phyloP scores from a whole-genome alignment of 2,888 invertebrate species.

The Sceliomorpha sp. region DNA sequence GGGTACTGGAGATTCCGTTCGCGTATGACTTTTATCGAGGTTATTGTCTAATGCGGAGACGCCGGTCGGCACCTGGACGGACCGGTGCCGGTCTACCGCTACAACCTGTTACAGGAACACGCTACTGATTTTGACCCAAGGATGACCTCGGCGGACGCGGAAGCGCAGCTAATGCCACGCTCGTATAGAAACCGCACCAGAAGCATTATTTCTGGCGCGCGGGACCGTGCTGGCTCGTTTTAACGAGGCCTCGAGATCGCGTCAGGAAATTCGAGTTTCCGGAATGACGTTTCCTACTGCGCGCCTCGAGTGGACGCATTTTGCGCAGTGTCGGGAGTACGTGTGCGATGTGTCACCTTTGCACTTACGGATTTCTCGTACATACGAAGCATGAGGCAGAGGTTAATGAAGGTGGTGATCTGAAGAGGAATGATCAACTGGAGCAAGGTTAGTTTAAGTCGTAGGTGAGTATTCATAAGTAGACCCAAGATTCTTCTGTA shows the following conservation, averaged over 20 bases:
- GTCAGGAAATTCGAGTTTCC: constrained; percentile 47
- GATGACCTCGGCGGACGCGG: constrained; percentile 69
- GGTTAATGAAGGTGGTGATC: no score
- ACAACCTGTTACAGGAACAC: constrained; percentile 72
- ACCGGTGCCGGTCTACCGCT: constrained; percentile 66
- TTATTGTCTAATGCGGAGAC: constrained; percentile 26
- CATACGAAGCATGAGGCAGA: no score
- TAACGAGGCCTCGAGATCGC: constrained; percentile 11
- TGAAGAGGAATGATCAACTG: no score
- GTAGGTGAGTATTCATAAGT: no score
- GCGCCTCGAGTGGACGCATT: constrained; percentile 1
- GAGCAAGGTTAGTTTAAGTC: no score
- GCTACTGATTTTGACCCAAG: constrained; percentile 71
- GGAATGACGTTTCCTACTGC: constrained; percentile 8
- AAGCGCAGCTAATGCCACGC: constrained; percentile 60
- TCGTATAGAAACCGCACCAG: constrained; percentile 62
- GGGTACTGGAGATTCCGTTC: constrained; percentile 54
- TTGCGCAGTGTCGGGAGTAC: constrained; percentile 7
- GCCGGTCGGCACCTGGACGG: constrained; percentile 59
- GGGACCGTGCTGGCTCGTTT: constrained; percentile 13
- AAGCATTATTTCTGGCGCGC: constrained; percentile 12
- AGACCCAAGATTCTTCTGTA: no score
- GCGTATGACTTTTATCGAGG: constrained; percentile 60
- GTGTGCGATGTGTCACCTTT: no score
- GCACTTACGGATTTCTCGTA: no score